phyloP scores from a whole-genome alignment of 1,140 invertebrate genomes.

The Camponotus pennsylvanicus region DNA sequence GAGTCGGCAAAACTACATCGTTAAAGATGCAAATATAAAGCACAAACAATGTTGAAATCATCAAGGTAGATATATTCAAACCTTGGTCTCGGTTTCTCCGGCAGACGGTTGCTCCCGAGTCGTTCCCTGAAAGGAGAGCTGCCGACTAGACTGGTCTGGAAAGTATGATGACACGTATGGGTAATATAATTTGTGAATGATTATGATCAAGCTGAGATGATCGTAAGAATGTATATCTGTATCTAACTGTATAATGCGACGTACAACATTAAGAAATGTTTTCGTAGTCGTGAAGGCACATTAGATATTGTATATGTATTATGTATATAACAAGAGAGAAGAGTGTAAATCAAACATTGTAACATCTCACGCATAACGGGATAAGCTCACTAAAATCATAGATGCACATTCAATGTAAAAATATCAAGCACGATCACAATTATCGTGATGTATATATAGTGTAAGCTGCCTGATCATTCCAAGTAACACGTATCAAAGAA shows the following conservation, averaged over 20 bases:
- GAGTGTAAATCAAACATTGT: constrained; percentile 66
- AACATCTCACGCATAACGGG: constrained; percentile 68
- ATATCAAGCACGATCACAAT: constrained; percentile 75
- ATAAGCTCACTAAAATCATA: constrained; percentile 75
- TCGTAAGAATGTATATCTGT: constrained; percentile 67
- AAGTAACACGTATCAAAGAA: constrained; percentile 62
- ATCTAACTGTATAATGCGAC: constrained; percentile 62
- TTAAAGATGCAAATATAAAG: constrained; percentile 64
- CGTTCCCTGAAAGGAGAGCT: constrained; percentile 95
- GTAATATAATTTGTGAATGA: constrained; percentile 66
- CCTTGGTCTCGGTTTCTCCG: constrained; percentile 93
- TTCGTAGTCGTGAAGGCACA: not conserved
- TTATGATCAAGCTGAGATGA: constrained; percentile 69
- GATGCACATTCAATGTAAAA: constrained; percentile 73
- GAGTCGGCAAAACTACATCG: constrained; percentile 59
- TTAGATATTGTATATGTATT: constrained; percentile 36
- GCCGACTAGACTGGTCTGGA: constrained; percentile 87
- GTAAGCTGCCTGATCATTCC: constrained; percentile 66
- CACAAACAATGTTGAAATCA: constrained; percentile 68
- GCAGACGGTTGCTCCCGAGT: constrained; percentile 93
- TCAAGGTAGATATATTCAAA: constrained; percentile 86
- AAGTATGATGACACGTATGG: constrained; percentile 78
- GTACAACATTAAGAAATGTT: constrained; percentile 61
- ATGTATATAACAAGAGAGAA: constrained; percentile 54
- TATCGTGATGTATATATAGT: constrained; percentile 66